These are phyloP conservation scores for Agapornis roseicollis DNA, from an alignment of 2,113 vertebrate species.

Conservation along the genomic window DNA sequence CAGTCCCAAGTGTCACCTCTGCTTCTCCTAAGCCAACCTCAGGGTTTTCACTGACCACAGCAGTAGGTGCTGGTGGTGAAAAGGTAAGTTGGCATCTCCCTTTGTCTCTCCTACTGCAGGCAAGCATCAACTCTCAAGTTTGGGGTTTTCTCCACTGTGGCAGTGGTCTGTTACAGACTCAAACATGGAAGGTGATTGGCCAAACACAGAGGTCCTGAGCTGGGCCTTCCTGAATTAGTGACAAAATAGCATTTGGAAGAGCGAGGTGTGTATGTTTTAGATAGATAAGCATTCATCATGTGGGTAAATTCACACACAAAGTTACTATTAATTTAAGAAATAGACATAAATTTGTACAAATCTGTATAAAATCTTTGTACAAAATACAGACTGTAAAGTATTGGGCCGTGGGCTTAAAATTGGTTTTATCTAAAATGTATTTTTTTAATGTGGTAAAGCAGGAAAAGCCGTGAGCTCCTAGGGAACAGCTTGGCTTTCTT, in stretches of 20 bases:
- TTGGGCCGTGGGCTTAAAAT: not conserved
- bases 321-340: not conserved
- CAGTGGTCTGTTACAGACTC: fast-evolving
- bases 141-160: too few species aligned
- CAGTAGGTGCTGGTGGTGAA: fast-evolving
- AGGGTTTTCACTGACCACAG: fast-evolving
- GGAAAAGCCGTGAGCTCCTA: not conserved
- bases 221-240: not conserved
- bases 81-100: not conserved
- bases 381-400: not conserved
- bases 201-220: fast-evolving
- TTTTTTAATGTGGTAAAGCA: not conserved
- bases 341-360: not conserved
- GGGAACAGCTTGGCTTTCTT: not conserved
- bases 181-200: not conserved
- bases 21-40: fast-evolving
- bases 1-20: not conserved
- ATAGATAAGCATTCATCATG: fast-evolving
- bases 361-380: too few species aligned
- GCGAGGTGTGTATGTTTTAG: fast-evolving
- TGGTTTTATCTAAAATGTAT: not conserved
- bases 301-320: not conserved
- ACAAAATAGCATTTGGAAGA: fast-evolving
- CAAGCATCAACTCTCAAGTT: not conserved
- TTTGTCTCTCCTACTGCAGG: not conserved